These are phyloP conservation scores for Fulmarus glacialis DNA, from an alignment of 2,113 vertebrate genomes.

Conservation along the genomic window DNA sequence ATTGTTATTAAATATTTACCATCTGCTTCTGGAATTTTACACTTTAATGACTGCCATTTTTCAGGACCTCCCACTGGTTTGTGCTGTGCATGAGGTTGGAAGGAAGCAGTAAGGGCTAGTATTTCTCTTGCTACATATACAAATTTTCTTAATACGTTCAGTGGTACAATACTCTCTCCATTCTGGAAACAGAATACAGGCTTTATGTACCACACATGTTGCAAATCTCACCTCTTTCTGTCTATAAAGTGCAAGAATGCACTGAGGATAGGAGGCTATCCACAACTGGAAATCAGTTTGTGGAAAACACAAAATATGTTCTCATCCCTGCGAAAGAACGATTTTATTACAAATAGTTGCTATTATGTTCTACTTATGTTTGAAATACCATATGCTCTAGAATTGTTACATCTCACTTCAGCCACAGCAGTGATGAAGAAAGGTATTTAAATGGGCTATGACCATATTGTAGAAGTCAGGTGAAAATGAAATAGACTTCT, in stretches of 20 bases:
- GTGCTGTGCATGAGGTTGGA: not conserved
- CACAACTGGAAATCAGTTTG: not conserved
- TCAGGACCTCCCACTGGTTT: not conserved
- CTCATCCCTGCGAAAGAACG: not conserved
- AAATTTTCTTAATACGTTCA: not conserved
- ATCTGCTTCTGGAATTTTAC: slow-evolving; percentile 1
- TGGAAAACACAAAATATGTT: not conserved
- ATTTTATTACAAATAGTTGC: not conserved
- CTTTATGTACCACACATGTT: not conserved
- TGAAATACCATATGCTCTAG: not conserved
- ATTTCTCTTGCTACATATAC: not conserved
- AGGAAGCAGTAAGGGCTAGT: not conserved
- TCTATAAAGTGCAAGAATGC: not conserved
- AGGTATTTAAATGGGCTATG: slow-evolving; percentile 43
- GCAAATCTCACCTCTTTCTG: not conserved
- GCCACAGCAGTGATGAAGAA: not conserved
- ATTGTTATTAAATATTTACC: slow-evolving; percentile 17
- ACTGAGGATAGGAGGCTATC: not conserved
- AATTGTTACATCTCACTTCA: not conserved
- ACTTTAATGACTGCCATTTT: not conserved
- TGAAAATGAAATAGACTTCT: slow-evolving; percentile 56
- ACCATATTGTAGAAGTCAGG: slow-evolving; percentile 42
- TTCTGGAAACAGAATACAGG: not conserved
- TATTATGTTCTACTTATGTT: not conserved
- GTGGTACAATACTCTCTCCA: not conserved